These are phyloP conservation scores for Oophaga sylvatica DNA, from an alignment of 2,797 vertebrate genomes.

Conservation along the genomic window DNA sequence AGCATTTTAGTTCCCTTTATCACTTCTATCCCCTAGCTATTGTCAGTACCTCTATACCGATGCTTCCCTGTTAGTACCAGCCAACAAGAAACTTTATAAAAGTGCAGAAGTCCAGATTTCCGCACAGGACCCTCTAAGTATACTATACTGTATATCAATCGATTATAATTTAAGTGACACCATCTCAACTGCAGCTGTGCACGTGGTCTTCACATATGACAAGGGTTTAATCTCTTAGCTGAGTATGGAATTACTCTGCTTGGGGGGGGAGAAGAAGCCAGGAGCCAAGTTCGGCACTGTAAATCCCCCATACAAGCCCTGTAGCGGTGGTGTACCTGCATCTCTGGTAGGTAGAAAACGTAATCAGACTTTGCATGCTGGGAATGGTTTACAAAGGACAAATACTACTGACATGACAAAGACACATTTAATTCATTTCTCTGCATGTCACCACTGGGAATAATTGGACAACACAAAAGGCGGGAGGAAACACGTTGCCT, in stretches of 20 bases:
- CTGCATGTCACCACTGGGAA: slow-evolving; percentile 67
- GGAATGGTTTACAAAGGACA: slow-evolving; percentile 69
- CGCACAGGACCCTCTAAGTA: background rate
- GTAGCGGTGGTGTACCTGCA: background rate
- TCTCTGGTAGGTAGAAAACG: background rate
- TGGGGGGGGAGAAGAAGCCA: background rate
- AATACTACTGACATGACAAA: slow-evolving; percentile 69
- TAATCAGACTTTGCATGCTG: slow-evolving; percentile 61
- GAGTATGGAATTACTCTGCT: background rate
- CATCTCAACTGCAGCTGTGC: background rate
- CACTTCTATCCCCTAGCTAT: background rate
- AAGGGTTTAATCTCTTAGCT: background rate
- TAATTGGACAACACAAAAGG: slow-evolving; percentile 72
- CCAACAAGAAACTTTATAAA: background rate
- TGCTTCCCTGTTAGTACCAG: background rate
- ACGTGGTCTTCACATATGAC: background rate
- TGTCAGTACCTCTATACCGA: background rate
- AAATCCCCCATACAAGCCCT: background rate
- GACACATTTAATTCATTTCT: slow-evolving; percentile 69
- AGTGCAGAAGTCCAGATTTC: background rate
- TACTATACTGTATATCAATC: background rate
- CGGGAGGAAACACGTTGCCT: slow-evolving; percentile 60
- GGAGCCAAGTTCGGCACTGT: background rate
- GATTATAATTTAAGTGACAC: background rate
- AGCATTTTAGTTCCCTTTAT: background rate